phyloP scores from a whole-genome alignment of 2,888 invertebrate genomes.

The Eristalinus aeneus region DNA sequence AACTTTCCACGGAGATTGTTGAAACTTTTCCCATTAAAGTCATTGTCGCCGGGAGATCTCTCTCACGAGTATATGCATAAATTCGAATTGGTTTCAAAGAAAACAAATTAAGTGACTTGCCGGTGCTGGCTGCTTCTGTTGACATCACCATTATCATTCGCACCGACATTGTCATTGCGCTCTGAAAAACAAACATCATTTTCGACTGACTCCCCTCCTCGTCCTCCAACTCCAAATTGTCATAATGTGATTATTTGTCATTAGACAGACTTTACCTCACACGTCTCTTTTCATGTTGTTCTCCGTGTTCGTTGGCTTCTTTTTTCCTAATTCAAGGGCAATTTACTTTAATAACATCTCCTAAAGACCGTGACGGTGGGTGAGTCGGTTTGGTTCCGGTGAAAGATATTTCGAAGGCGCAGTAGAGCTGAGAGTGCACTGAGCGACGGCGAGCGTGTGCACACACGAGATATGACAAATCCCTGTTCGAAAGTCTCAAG shows the following conservation, averaged over 20 bases:
- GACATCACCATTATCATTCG: constrained; percentile 14
- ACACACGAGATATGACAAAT: constrained; percentile 41
- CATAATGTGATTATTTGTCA: constrained; percentile 59
- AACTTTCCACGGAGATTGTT: constrained; percentile 5
- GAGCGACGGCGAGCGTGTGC: constrained; percentile 5
- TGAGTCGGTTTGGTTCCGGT: constrained; percentile 25
- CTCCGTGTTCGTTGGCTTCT: neutral
- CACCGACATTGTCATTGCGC: constrained; percentile 12
- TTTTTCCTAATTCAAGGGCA: constrained; percentile 47
- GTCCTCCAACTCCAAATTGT: constrained; percentile 32
- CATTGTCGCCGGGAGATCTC: neutral
- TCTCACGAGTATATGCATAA: neutral
- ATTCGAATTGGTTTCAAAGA: neutral
- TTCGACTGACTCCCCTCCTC: constrained; percentile 12
- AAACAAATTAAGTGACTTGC: constrained; percentile 9
- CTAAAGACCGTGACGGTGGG: constrained; percentile 61
- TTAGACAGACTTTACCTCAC: constrained; percentile 8
- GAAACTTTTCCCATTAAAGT: constrained; percentile 16
- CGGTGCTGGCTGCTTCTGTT: constrained; percentile 6
- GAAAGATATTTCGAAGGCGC: constrained; percentile 11
- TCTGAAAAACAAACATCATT: constrained; percentile 31
- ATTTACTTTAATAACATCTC: constrained; percentile 56
- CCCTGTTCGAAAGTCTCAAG: constrained; percentile 33
- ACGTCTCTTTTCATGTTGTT: neutral
- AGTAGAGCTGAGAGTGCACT: constrained; percentile 19